Evolutionary conservation across 2,113 vertebrate genomes (phyloP).

Genomic region (Hippocampus comes): DNA sequence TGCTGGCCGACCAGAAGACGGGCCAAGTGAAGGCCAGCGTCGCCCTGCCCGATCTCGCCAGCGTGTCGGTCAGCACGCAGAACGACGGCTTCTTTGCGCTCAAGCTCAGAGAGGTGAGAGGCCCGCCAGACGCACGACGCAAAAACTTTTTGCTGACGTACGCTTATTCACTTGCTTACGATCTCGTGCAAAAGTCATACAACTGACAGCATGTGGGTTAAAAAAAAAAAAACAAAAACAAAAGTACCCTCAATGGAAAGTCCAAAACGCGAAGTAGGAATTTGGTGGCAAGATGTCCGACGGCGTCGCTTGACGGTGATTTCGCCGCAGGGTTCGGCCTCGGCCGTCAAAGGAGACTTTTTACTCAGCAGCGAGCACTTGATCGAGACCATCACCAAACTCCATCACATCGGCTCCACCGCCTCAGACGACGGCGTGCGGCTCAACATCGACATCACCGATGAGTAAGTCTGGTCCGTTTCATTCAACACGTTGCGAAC

Average conservation of each 20-base stretch:
- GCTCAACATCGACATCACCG: constrained; percentile 89
- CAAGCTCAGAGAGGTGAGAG: constrained; percentile 87
- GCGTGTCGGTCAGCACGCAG: constrained; percentile 93
- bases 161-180: too few relatives aligned
- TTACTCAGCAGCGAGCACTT: constrained; percentile 92
- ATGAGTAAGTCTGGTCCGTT: constrained; percentile 80
- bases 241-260: too few relatives aligned
- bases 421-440: constrained; percentile 79
- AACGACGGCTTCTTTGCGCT: constrained; percentile 93
- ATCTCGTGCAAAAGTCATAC: too few relatives aligned
- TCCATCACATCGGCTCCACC: constrained; percentile 83
- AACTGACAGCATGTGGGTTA: too few relatives aligned
- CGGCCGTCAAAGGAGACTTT: constrained; percentile 95
- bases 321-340: constrained; percentile 79
- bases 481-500: too few relatives aligned
- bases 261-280: too few relatives aligned
- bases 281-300: too few relatives aligned
- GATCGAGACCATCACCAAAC: constrained; percentile 96
- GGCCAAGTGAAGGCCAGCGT: constrained; percentile 93
- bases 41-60: constrained; percentile 85
- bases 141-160: too few relatives aligned
- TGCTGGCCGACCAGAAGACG: constrained; percentile 94
- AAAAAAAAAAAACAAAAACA: too few relatives aligned
- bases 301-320: background rate
- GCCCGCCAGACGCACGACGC: background rate